A percentile compares a stretch with the other conserved stretches of the same genome.
Conservation (phyloP, 2,888 invertebrate genomes). For the Nipponacmea schrenckii region DNA sequence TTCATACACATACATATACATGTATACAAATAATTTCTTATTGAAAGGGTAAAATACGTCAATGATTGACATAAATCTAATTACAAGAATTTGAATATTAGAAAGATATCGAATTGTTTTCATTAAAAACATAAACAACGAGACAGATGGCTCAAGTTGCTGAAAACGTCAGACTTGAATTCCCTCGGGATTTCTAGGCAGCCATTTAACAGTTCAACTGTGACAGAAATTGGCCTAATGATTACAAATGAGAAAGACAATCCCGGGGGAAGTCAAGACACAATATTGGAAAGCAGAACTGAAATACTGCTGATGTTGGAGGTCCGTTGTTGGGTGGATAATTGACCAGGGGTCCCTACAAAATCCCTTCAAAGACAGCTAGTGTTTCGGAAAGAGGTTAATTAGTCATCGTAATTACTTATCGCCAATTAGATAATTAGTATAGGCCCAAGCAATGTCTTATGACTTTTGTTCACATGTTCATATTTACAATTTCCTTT, state of each 20-base stretch:
- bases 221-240: background rate
- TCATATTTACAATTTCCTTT: too few relatives aligned
- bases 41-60: background rate
- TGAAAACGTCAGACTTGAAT: background rate
- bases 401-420: too few relatives aligned
- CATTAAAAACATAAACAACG: background rate
- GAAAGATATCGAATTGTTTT: background rate
- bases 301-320: too few relatives aligned
- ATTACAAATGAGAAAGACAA: background rate
- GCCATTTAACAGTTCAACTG: slow-evolving; percentile 7
- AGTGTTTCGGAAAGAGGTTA: too few relatives aligned
- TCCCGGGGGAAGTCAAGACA: background rate
- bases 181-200: background rate
- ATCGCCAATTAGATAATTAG: too few relatives aligned
- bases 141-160: background rate
- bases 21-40: background rate
- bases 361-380: too few relatives aligned
- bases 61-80: too few relatives aligned
- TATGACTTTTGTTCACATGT: too few relatives aligned
- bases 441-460: too few relatives aligned
- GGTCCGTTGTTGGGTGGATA: too few relatives aligned
- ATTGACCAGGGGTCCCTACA: too few relatives aligned
- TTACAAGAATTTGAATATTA: background rate
- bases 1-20: background rate
- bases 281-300: too few relatives aligned